Evolutionary conservation across 2,113 vertebrate species (phyloP).

Genomic region (Rousettus leschenaultii): DNA sequence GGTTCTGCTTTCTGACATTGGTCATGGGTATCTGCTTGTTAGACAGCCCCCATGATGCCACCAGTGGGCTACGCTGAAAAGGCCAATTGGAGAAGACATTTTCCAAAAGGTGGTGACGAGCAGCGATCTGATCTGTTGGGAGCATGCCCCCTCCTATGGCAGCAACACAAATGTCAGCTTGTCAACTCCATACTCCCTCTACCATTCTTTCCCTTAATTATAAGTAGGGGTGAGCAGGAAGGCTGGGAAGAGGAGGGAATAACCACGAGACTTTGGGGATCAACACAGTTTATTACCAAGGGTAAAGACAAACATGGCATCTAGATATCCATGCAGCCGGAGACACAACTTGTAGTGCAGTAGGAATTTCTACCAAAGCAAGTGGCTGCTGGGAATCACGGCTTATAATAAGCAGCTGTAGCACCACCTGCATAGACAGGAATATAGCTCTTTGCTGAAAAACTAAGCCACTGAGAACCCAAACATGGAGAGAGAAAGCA

Average conservation of each 20-base stretch:
- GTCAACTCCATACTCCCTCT: background rate
- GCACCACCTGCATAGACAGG: background rate
- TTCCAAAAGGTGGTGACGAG: background rate
- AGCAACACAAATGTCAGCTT: background rate
- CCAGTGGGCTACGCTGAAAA: background rate
- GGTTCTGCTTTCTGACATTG: constrained; percentile 27
- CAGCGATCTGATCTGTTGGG: background rate
- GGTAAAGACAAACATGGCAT: background rate
- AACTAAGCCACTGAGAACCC: background rate
- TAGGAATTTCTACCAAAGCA: background rate
- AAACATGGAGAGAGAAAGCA: background rate
- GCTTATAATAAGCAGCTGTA: background rate
- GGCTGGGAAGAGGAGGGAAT: constrained; percentile 29
- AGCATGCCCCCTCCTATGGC: background rate
- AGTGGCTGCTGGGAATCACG: background rate
- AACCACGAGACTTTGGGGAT: background rate
- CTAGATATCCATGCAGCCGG: background rate
- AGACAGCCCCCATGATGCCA: background rate
- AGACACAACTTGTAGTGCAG: background rate
- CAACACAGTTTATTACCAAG: background rate
- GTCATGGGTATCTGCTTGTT: background rate
- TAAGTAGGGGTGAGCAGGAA: constrained; percentile 11
- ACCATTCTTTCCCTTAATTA: constrained; percentile 47
- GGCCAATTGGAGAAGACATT: background rate
- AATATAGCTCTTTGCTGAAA: background rate